A percentile compares a stretch with the other conserved stretches of the same genome.
Conservation (phyloP, 2,797 vertebrate genomes). For the Periparus ater region DNA sequence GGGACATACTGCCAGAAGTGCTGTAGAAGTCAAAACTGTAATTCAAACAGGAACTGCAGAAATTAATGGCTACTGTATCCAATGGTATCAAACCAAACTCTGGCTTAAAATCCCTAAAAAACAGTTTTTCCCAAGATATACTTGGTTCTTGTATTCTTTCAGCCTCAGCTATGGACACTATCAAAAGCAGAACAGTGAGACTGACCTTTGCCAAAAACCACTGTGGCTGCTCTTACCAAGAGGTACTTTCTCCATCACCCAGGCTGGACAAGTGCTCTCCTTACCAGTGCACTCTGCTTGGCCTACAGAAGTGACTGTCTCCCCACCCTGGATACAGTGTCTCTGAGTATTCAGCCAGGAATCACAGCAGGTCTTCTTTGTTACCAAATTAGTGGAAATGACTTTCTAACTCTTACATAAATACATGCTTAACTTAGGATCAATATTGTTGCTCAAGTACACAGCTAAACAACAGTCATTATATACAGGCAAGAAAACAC, state of each 20-base stretch:
- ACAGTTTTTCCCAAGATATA: neutral
- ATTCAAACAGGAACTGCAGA: neutral
- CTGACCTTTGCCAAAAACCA: neutral
- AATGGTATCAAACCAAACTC: neutral
- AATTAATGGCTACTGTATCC: neutral
- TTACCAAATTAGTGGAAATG: neutral
- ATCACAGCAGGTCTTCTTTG: neutral
- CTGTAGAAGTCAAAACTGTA: neutral
- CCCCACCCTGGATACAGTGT: neutral
- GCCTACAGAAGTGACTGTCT: neutral
- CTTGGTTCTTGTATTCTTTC: neutral
- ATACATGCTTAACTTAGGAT: slow-evolving; percentile 3
- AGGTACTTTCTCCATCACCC: neutral
- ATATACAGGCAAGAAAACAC: slow-evolving; percentile 29
- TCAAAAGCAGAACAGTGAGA: neutral
- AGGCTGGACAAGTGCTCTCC: neutral
- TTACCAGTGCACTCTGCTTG: neutral
- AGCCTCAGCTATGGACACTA: neutral
- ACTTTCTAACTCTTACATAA: slow-evolving; percentile 31
- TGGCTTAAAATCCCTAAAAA: neutral
- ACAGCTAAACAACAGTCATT: slow-evolving; percentile 23
- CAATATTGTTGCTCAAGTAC: slow-evolving; percentile 9
- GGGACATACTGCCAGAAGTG: neutral
- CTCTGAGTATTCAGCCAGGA: neutral
- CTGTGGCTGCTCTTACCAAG: neutral